Percentiles rank a stretch among this genome's conserved stretches.
Evolutionary conservation across 2,113 vertebrate genomes (phyloP).

Genomic region (Ciconia boyciana): DNA sequence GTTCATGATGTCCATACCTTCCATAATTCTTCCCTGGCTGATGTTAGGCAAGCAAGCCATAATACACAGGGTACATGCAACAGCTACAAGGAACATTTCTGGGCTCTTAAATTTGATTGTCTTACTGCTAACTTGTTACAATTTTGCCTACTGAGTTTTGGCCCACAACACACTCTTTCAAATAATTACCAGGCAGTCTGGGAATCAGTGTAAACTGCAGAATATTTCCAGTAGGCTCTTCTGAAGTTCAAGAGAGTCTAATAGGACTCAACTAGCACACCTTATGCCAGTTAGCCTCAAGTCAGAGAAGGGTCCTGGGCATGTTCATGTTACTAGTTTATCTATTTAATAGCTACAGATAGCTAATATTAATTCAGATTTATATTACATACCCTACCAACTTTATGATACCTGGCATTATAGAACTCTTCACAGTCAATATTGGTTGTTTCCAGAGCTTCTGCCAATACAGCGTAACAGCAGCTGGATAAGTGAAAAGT

Average conservation of each 20-base stretch:
- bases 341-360: not conserved
- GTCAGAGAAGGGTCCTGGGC: not conserved
- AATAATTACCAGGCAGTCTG: not conserved
- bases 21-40: not conserved
- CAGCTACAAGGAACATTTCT: not conserved
- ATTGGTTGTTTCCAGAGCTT: not conserved
- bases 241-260: not conserved
- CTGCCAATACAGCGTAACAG: not conserved
- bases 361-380: not conserved
- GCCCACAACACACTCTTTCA: not conserved
- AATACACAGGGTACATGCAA: not conserved
- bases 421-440: not conserved
- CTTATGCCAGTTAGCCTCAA: not conserved
- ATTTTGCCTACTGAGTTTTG: not conserved
- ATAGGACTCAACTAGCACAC: not conserved
- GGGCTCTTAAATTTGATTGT: not conserved
- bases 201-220: not conserved
- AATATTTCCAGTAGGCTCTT: not conserved
- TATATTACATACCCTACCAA: not conserved
- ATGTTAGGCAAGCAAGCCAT: not conserved
- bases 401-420: not conserved
- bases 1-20: not conserved
- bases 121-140: not conserved
- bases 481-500: not conserved
- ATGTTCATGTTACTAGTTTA: not conserved